Base-by-base conservation (phyloP, 2,888 invertebrate genomes). In the Gymnoscelis rufifasciata region DNA sequence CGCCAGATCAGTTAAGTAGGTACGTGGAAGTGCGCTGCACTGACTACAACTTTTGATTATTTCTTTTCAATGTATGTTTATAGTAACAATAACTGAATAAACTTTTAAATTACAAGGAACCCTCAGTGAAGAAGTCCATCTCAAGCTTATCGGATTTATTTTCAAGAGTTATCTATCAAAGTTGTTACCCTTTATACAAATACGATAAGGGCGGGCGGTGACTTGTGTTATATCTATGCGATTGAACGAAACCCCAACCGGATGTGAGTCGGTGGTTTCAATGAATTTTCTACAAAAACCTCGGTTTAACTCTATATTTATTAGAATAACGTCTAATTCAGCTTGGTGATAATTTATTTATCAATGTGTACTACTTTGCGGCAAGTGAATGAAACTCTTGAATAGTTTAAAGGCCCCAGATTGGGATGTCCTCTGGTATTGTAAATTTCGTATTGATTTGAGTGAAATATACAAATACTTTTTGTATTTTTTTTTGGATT, bases 201-300 rank as follows among this genome's bases (percentile, higher is more conserved):
- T 65, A 63, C 62, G 74, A 74, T 74, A 74, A 74, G 64, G 70
- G 62, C 62, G 60, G 60, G 59, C 67, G 66, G 65, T 68, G 66
- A 73, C 71, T 63, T 50, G 50, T 52, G 41, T 65, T 19, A 56
- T 62, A 60, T 60, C 59, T 52, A 51, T 54, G 51, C 52, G 46
- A 53, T 54, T 63, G 52, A 67, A 57, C 54, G 60, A 71, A 64
- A 64, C 64, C 60, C 51, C 58, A 67, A 71, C 71, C 71, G 74
- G 74, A 74, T 73, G 65, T 66, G 50, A 56, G 59, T 53, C 57
- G 51, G 59, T 58, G 54, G 54, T 56, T 58, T 47, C 52, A 67
- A 62, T 65, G 59, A 59, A 59, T 55, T 60, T 46, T 51, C 51
- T 52, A 53, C 40, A 58, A 56, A 58, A 42, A 13, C 42, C 29